Evolutionary conservation across 2,797 vertebrate species (phyloP), one percentile per base, ranked within the genome.

Genomic region (Propithecus perrieri): DNA sequence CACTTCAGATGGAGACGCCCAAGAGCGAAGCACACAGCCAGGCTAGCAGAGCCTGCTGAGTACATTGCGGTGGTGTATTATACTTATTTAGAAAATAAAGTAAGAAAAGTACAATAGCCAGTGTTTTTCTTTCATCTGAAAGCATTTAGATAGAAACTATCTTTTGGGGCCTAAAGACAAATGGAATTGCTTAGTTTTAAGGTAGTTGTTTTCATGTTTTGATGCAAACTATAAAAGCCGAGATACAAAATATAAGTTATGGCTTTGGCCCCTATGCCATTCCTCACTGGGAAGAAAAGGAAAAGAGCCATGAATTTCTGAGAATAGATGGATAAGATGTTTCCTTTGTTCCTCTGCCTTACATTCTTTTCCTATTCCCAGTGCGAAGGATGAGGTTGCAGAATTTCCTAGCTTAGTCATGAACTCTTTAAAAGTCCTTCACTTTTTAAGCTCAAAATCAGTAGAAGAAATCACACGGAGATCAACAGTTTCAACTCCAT

Each of bases 371-470:
- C 85, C 48, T 87, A 3, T 46, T 71, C 53, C 90, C 94, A 24
- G 0, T 15, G 26, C 79, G 55, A 53, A 65, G n/a, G 57, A 41
- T 20, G 67, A 94, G 63, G 33, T 2, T 71, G 63, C 69, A 69
- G 30, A 95, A 55, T 89, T 78, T 85, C 89, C 91, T 55, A 90
- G 91, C 61, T 84, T 48, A 87, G 59, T 78, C 71, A 57, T 43
- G 18, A 80, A 91, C 80, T 95, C 89, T 97, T 94, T 55, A 93
- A 95, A 96, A 95, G 80, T 71, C 67, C 5, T 38, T 96, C 50
- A 48, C 43, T 94, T 96, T 96, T 91, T 81, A 88, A 97, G 83
- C 63, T 97, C 93, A 90, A 98, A 96, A 96, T 97, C 96, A 96
- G 95, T 96, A 86, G 35, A 78, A 85, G 89, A 94, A 96, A 96